Evolutionary conservation across 2,113 vertebrate species (phyloP).

Genomic region (Cottus gobio): DNA sequence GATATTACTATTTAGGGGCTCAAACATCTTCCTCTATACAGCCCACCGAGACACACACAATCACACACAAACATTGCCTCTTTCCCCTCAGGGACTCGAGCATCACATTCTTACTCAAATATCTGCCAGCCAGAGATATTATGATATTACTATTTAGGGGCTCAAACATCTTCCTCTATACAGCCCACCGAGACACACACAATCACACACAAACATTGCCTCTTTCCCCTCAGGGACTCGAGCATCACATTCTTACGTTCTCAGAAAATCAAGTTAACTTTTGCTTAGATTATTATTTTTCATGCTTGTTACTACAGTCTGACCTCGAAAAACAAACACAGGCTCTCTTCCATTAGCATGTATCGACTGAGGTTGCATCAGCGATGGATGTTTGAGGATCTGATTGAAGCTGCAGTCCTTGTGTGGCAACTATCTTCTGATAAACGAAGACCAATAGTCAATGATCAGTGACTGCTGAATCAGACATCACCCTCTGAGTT

Average conservation of each 20-base stretch:
- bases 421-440: conserved; percentile 26
- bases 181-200: background rate
- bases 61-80: background rate
- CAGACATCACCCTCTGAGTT: background rate
- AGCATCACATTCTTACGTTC: conserved; percentile 28
- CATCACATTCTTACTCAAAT: conserved; percentile 24
- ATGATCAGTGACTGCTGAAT: conserved; percentile 46
- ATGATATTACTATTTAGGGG: background rate
- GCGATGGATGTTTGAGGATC: background rate
- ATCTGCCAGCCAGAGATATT: background rate
- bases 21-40: background rate
- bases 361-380: conserved; percentile 28
- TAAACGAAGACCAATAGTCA: conserved; percentile 47
- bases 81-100: conserved; percentile 31
- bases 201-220: background rate
- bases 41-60: background rate
- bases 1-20: background rate
- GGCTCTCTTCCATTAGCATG: background rate
- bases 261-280: conserved; percentile 36
- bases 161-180: background rate
- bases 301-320: background rate
- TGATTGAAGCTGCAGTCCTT: conserved; percentile 11
- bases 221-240: conserved; percentile 29
- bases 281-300: conserved; percentile 13
- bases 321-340: conserved; percentile 6